Evolutionary conservation across 2,888 invertebrate genomes (phyloP), one percentile per base, ranked within the genome.

Genomic region (Cenopis cana): DNA sequence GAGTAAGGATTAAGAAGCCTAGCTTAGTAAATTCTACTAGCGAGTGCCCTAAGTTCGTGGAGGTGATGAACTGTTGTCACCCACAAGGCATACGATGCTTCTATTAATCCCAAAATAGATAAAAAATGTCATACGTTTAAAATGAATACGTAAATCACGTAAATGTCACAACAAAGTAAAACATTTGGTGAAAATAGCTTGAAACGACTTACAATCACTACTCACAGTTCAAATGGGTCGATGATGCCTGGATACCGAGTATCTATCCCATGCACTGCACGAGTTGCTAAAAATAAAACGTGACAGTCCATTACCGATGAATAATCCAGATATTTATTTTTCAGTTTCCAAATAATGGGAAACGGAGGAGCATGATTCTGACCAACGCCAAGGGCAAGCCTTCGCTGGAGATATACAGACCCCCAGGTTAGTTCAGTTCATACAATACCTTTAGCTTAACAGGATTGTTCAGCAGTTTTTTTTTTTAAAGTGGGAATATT

Each of bases 321-420:
- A 69, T 74, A 55, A 52, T 56, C 36, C 41, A n/a, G 4, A 29
- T 52, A 76, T 73, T 72, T 75, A 74, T 80, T 77, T 86, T 83
- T 72, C 89, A 93, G 93, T 91, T 95, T 93, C 89, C 93, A 78
- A 94, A 96, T 93, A 95, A 95, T 84, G 94, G 94, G 84, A 96
- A 96, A 90, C 94, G 97, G 80, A 94, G 96, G 82, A 96, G 95
- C 88, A 95, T 96, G 91, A 96, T 96, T 76, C 94, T 96, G 84
- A 95, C 95, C 75, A 94, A 95, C 77, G 85, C 91, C 24, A 95
- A 96, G 85, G 95, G 96, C 64, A 98, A 98, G 88, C 98, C 98
- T 12, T 96, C 97, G 29, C 95, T 98, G 91, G 97, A 98, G 92
- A 97, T 98, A 80, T 98, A 98, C 88, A 95, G 97, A 83, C 98